Base-by-base conservation (phyloP, 35 echinoderm and acorn worm species). In the Holothuria glaberrima region DNA sequence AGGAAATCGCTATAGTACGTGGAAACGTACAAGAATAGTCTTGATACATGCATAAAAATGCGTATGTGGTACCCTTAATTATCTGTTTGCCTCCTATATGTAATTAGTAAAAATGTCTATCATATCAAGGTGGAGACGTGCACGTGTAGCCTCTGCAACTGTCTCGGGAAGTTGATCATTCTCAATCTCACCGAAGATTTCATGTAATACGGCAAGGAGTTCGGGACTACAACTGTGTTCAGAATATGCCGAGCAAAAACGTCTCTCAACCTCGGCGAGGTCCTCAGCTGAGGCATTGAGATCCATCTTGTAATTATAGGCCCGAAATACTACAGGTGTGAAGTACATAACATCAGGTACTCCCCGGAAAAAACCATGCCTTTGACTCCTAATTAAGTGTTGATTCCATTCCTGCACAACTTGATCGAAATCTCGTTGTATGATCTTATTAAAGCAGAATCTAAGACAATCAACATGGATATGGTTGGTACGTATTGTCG, bases 401-500 rank as follows among this genome's bases (percentile, higher is more conserved):
- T n/a, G n/a, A n/a, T n/a, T n/a, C n/a, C n/a, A n/a, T 48, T 80
- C 32, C 48, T 18, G 20, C 27, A 21, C 75, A 80, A 80, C 10
- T 9, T 46, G 38, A 38, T 90, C 57, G 6, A 90, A 78, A 35
- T 90, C 88, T 5, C 70, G 48, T 85, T 94, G 80, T 38, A 94
- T 74, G 5, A 94, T 30, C 2, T 10, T 32, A 19, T 22, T 66
- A 67, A 94, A 94, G 74, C 89, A 94, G n/a, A n/a, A n/a, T n/a
- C n/a, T n/a, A n/a, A n/a, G n/a, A n/a, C n/a, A n/a, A n/a, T n/a
- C n/a, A n/a, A 95, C 33, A 44, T 95, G 85, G n/a, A 88, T 65
- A 38, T 21, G 73, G 56, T 95, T 92, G 41, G 32, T n/a, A n/a
- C n/a, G n/a, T 92, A 57, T 91, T 91, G 59, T 95, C 93, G 68